phyloP scores from a whole-genome alignment of 2,113 vertebrate species.

The mouse (Mus musculus) region GRCm39 chrX:67190501-67191000 shows the following conservation, averaged over 20 bases:
- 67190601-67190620: not conserved
- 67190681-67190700: not conserved
- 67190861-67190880: not conserved
- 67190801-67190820: not conserved
- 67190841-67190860: not conserved
- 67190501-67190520: too few relatives aligned
- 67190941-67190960: not conserved
- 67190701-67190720: not conserved
- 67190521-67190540: not conserved
- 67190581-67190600: not conserved
- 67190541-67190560: not conserved
- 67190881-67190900: not conserved
- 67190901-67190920: not conserved
- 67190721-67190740: not conserved
- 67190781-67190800: not conserved
- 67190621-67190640: not conserved
- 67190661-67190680: not conserved
- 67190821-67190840: not conserved
- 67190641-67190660: not conserved
- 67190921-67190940: not conserved
- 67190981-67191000: not conserved
- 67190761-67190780: not conserved
- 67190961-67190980: not conserved
- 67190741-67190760: not conserved
- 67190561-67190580: not conserved